Percentiles rank a stretch among this genome's conserved stretches.
These are phyloP conservation scores for Dolichallabes microphthalmus DNA, from an alignment of 2,113 vertebrate species.

Conservation along the genomic window DNA sequence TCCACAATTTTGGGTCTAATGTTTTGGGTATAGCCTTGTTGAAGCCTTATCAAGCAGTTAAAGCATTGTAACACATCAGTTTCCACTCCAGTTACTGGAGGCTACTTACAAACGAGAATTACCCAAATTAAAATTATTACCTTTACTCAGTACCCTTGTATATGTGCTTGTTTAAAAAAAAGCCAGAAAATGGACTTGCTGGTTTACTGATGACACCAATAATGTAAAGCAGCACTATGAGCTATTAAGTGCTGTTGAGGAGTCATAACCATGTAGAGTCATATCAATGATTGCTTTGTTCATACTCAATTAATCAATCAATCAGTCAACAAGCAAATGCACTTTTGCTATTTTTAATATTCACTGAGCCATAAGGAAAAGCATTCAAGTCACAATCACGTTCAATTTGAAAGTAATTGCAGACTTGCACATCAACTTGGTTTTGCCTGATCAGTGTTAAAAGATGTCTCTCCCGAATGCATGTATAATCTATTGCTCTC, in stretches of 20 bases:
- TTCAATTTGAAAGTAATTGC: constrained; percentile 16
- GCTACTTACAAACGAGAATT: not conserved
- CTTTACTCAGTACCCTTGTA: not conserved
- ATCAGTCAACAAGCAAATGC: not conserved
- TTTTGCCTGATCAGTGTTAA: constrained; percentile 15
- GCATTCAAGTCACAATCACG: constrained; percentile 19
- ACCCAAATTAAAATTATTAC: not conserved
- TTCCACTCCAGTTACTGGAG: too few relatives aligned
- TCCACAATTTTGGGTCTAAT: too few relatives aligned
- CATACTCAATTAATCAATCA: not conserved
- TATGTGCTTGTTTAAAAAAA: not conserved
- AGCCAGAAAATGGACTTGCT: constrained; percentile 1
- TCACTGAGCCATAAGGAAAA: not conserved
- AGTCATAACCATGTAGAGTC: not conserved
- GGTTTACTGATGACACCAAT: not conserved
- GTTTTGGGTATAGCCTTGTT: too few relatives aligned
- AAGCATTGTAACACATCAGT: too few relatives aligned
- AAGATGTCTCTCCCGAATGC: constrained; percentile 2
- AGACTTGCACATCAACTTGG: not conserved
- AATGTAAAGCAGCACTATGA: not conserved
- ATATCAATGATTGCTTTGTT: not conserved
- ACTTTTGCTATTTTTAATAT: not conserved
- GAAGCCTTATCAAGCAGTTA: too few relatives aligned
- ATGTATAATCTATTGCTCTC: constrained; percentile 35
- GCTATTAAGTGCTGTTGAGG: not conserved